A percentile compares a stretch with the other conserved stretches of the same genome.
Conservation (phyloP, 2,113 vertebrate species). For the Cyanoderma ruficeps region DNA sequence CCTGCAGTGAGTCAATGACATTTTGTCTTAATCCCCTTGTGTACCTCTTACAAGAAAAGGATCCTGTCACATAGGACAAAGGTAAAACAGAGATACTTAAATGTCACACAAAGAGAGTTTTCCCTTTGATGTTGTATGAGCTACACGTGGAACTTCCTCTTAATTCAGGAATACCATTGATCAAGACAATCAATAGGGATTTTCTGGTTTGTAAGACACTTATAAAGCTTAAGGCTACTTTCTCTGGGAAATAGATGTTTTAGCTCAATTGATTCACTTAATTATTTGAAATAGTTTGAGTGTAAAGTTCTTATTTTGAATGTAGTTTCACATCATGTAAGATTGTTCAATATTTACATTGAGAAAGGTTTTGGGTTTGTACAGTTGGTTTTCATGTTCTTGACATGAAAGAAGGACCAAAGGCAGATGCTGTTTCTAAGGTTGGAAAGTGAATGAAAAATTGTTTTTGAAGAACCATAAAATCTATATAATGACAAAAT, state of each 20-base stretch:
- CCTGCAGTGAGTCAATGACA: not conserved
- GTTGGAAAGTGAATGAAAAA: not conserved
- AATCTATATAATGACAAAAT: not conserved
- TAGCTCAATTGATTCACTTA: not conserved
- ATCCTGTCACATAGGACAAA: not conserved
- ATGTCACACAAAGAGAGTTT: not conserved
- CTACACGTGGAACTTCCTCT: not conserved
- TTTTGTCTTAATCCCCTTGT: not conserved
- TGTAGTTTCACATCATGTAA: not conserved
- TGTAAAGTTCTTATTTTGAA: not conserved
- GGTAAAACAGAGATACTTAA: not conserved
- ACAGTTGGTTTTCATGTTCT: not conserved
- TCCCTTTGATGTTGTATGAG: not conserved
- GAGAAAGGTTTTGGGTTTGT: not conserved
- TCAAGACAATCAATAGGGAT: not conserved
- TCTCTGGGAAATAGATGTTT: not conserved
- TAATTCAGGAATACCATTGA: fast-evolving
- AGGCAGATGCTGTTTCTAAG: not conserved
- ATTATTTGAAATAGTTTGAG: not conserved
- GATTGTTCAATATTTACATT: not conserved
- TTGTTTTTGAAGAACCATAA: not conserved
- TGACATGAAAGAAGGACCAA: not conserved
- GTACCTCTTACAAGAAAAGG: not conserved
- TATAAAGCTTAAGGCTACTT: not conserved
- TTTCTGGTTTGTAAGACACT: not conserved